These are phyloP conservation scores for Gorsachius goisagi DNA, from an alignment of 2,113 vertebrate species.

Conservation along the genomic window DNA sequence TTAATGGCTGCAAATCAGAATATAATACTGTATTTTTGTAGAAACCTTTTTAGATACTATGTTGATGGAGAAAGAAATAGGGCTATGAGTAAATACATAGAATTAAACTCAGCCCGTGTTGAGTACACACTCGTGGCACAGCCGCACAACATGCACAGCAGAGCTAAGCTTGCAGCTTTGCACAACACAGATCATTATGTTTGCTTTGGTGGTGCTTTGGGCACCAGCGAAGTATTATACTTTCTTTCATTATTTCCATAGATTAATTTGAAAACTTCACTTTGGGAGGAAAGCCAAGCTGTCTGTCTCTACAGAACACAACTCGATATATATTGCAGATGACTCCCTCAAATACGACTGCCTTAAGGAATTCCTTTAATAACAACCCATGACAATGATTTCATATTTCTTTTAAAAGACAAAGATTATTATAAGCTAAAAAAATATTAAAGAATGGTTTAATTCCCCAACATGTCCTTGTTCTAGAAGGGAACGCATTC, in stretches of 20 bases:
- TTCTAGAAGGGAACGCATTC: neutral
- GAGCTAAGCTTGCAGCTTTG: neutral
- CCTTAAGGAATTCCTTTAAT: neutral
- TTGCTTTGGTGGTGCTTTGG: too few relatives aligned
- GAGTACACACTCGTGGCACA: neutral
- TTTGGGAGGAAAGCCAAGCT: neutral
- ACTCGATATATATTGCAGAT: neutral
- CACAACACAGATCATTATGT: neutral
- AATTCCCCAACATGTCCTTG: neutral
- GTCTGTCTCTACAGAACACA: neutral
- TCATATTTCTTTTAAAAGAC: neutral
- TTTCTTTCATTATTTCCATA: neutral
- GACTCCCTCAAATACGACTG: neutral
- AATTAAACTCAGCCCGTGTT: neutral
- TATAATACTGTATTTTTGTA: neutral
- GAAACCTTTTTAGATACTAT: neutral
- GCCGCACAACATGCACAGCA: accelerated
- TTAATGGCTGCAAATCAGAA: neutral
- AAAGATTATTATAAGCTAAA: neutral
- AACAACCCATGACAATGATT: neutral
- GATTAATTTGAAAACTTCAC: neutral
- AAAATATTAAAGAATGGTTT: neutral
- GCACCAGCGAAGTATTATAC: neutral
- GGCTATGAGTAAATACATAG: neutral
- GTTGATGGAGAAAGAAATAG: neutral